Base-by-base conservation (phyloP, 2,113 vertebrate species). In the Urocynchramus pylzowi region DNA sequence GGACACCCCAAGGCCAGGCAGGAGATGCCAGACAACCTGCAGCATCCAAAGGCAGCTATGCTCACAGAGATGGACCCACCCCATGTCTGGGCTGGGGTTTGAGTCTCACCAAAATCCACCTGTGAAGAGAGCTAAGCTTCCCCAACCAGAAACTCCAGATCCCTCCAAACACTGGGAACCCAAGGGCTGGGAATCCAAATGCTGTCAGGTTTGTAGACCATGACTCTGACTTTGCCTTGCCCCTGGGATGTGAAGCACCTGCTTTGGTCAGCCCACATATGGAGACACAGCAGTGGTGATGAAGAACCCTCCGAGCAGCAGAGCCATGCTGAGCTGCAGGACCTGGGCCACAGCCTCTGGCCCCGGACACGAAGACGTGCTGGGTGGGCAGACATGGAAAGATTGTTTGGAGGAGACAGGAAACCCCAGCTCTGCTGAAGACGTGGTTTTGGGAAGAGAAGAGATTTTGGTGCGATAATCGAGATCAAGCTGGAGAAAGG, bases 311-410 rank as follows among this genome's bases (percentile, higher is more conserved):
- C 42, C 0, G 0, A 31, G 52, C 11, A 39, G 50, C 35, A 59
- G 64, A 93, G 39, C 19, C 61, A 24, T 0, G 0, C n/a, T 45
- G 69, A 94, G 68, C 77, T 57, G 7, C 1, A 3, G 54, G 47
- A 61, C 2, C 0, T 5, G 24, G 23, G n/a, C 39, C 56, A 61
- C 31, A 65, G 42, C 54, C 64, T 45, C 57, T 59, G n/a, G 28
- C 35, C 37, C 37, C 1, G 3, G 23, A 12, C 1, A 8, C 1
- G 1, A 33, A 78, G 85, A 37, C 0, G 0, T 31, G 33, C 11
- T 52, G 57, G 44, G 53, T 60, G 28, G 26, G 77, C 64, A 81
- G 33, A 26, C 0, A 3, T 2, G 37, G 57, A 70, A 84, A 47
- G 39, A 54, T 3, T 19, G 4, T 28, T 64, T 49, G 45, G 49